These are phyloP conservation scores for Dreissena rostriformis DNA, from an alignment of 1,140 invertebrate genomes.

Conservation along the genomic window DNA sequence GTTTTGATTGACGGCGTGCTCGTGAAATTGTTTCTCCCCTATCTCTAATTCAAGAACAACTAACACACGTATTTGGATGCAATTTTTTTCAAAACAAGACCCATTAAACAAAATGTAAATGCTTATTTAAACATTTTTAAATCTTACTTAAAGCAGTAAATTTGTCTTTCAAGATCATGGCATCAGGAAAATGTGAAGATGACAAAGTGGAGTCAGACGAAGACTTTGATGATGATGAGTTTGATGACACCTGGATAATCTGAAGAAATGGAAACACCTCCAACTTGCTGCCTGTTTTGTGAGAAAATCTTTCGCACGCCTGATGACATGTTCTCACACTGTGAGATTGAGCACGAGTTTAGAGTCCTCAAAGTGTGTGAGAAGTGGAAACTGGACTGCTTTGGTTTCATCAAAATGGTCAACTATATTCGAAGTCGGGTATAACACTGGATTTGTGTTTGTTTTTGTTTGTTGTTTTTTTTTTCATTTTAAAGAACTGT, in stretches of 20 bases:
- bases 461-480: constrained; percentile 1
- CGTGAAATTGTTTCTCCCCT: too few relatives aligned
- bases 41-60: too few relatives aligned
- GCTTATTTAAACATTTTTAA: not conserved
- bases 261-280: constrained; percentile 75
- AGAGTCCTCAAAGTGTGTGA: constrained; percentile 86
- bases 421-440: constrained; percentile 90
- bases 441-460: constrained; percentile 17
- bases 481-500: not conserved
- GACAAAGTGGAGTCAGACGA: constrained; percentile 43
- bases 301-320: constrained; percentile 78
- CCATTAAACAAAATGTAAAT: not conserved
- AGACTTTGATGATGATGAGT: constrained; percentile 76
- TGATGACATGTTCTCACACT: constrained; percentile 82
- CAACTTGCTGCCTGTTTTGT: constrained; percentile 84
- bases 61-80: too few relatives aligned
- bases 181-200: not conserved
- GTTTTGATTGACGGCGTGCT: too few relatives aligned
- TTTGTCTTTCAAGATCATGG: constrained; percentile 12
- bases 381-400: constrained; percentile 90
- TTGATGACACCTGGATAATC: constrained; percentile 82
- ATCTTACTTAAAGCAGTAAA: not conserved
- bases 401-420: constrained; percentile 93
- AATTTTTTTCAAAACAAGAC: not conserved
- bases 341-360: constrained; percentile 85